Base-by-base conservation (phyloP, 2,888 invertebrate genomes). In the Electrophaes corylata region DNA sequence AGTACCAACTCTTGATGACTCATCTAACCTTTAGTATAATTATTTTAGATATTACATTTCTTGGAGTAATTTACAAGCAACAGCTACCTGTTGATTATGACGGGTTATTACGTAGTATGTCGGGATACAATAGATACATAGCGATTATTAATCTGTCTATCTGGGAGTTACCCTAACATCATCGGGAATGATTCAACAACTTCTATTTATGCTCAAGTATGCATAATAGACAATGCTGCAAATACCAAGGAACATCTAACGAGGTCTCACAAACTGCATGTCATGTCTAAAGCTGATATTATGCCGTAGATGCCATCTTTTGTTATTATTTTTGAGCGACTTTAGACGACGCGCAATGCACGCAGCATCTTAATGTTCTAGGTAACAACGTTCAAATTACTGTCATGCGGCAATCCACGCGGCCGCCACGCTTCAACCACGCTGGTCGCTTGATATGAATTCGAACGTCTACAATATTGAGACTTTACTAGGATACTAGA, bases 141-240 rank as follows among this genome's bases (percentile, higher is more conserved):
- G 62, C 61, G 35, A 37, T 44, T 45, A 37, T 41, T 37, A 46
- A 50, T 48, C 39, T 46, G 52, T 29, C 35, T 35, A 45, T n/a
- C n/a, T 65, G 35, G 50, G 44, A 58, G 51, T 50, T 66, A 66
- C 65, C 61, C 66, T 69, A 67, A 67, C 65, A 64, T 64, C 75
- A 73, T 73, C 65, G 65, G 67, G 68, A 72, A 74, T 83, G 82
- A 83, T 75, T 76, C 62, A 71, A 65, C 71, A 69, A 63, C 79
- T 80, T 76, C 53, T 63, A 59, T 69, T 68, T 72, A 71, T 71
- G 61, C 67, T 67, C 64, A 69, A 71, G 72, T 76, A 73, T 73
- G 78, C 73, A 73, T 70, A 72, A 76, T 71, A 81, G 68, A 84
- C 80, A 84, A 83, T 79, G 73, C 70, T 65, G 75, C 83, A 81